phyloP scores from a whole-genome alignment of 1,140 invertebrate species.

The Bombus picipes region DNA sequence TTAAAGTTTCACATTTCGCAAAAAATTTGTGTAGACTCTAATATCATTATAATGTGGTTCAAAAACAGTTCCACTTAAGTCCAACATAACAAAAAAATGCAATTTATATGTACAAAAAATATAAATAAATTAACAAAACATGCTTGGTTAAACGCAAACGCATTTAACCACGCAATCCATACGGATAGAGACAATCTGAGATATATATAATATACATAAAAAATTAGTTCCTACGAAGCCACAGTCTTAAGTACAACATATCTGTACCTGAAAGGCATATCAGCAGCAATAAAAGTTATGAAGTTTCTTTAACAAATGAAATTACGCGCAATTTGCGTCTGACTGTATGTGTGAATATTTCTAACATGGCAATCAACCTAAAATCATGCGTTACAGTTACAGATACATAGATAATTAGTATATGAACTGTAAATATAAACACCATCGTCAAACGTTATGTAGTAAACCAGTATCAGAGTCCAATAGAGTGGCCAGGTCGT shows the following conservation, averaged over 20 bases:
- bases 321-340: slow-evolving; percentile 38
- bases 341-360: slow-evolving; percentile 39
- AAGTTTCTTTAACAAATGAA: slow-evolving; percentile 33
- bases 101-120: slow-evolving; percentile 76
- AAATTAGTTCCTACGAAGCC: slow-evolving; percentile 71
- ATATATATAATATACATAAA: slow-evolving; percentile 71
- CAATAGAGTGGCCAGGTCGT: slow-evolving; percentile 77
- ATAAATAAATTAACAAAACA: slow-evolving; percentile 75
- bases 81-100: slow-evolving; percentile 68
- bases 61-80: slow-evolving; percentile 62
- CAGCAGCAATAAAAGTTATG: slow-evolving; percentile 49
- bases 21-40: slow-evolving; percentile 58
- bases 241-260: slow-evolving; percentile 78
- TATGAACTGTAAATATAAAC: slow-evolving; percentile 70
- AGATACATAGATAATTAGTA: slow-evolving; percentile 73
- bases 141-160: slow-evolving; percentile 54
- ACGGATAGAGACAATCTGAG: slow-evolving; percentile 61
- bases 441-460: slow-evolving; percentile 68
- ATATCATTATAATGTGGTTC: slow-evolving; percentile 55
- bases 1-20: slow-evolving; percentile 56
- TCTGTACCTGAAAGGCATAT: slow-evolving; percentile 74
- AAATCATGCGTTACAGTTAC: slow-evolving; percentile 72
- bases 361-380: slow-evolving; percentile 53
- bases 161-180: slow-evolving; percentile 53
- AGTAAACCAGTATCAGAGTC: slow-evolving; percentile 76